Percentiles rank a stretch among this genome's conserved stretches.
Evolutionary conservation across 2,113 vertebrate genomes (phyloP).

Genomic region (Lepisosteus osseus): DNA sequence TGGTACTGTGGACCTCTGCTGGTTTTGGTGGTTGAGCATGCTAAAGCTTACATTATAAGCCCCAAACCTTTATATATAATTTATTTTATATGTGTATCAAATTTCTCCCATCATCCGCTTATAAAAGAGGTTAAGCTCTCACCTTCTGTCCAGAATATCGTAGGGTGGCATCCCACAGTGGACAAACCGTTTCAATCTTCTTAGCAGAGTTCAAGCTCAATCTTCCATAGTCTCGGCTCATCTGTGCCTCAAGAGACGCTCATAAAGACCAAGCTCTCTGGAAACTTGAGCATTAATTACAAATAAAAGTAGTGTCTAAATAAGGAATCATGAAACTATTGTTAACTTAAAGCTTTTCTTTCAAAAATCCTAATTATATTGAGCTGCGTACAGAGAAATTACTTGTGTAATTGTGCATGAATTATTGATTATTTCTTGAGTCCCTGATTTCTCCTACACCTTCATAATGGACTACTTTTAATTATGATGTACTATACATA

Average conservation of each 20-base stretch:
- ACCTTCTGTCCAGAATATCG: conserved; percentile 11
- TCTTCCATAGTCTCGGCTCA: not conserved
- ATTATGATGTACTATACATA: no score
- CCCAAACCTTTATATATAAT: not conserved
- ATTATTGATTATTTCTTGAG: not conserved
- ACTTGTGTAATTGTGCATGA: no score
- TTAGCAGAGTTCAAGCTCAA: conserved; percentile 12
- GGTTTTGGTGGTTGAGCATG: conserved; percentile 23
- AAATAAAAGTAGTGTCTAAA: conserved; percentile 4
- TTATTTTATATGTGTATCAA: conserved; percentile 9
- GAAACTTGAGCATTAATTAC: conserved; percentile 23
- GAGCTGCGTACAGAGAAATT: conserved; percentile 6
- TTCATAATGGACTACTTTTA: no score
- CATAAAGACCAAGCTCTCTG: not conserved
- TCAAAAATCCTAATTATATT: conserved; percentile 16
- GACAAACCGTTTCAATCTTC: conserved; percentile 11
- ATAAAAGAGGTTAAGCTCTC: conserved; percentile 7
- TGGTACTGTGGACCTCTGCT: conserved; percentile 71
- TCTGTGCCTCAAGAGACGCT: conserved; percentile 11
- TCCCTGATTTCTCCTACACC: no score
- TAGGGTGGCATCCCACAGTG: not conserved
- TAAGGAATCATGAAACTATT: conserved; percentile 11
- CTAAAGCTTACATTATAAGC: not conserved
- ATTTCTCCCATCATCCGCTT: not conserved
- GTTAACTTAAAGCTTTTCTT: conserved; percentile 13